These are phyloP conservation scores for Peribatodes rhomboidaria DNA, from an alignment of 2,888 invertebrate species.

Conservation along the genomic window DNA sequence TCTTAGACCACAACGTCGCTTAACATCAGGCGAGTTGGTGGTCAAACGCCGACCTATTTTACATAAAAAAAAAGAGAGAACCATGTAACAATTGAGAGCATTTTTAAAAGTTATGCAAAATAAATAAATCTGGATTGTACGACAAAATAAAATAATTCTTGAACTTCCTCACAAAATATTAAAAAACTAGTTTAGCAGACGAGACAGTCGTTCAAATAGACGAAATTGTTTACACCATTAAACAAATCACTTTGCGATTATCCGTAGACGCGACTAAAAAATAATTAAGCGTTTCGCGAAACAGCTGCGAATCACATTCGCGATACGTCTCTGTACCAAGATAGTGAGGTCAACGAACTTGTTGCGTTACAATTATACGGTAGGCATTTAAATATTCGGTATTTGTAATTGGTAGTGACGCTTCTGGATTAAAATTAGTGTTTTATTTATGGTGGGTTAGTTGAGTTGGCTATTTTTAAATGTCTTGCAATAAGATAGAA, in stretches of 20 bases:
- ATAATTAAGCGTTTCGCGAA: constrained; percentile 35
- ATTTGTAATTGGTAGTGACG: constrained; percentile 18
- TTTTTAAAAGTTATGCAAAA: too few species aligned
- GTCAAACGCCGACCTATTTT: too few species aligned
- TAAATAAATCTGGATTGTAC: background rate
- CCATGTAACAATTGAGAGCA: too few species aligned
- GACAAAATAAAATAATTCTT: background rate
- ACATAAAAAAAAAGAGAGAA: too few species aligned
- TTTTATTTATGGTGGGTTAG: background rate
- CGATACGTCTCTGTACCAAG: constrained; percentile 58
- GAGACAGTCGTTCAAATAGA: constrained; percentile 6
- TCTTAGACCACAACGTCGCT: too few species aligned
- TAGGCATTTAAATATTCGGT: constrained; percentile 26
- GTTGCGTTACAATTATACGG: constrained; percentile 44
- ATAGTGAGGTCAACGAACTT: constrained; percentile 69
- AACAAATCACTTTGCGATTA: constrained; percentile 25
- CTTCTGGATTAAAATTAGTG: constrained; percentile 22
- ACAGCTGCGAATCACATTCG: constrained; percentile 67
- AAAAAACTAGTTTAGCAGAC: background rate
- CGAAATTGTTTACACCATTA: constrained; percentile 15
- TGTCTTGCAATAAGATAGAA: too few species aligned
- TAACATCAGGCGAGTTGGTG: too few species aligned
- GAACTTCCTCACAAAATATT: background rate
- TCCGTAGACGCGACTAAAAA: constrained; percentile 36
- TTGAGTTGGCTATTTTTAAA: too few species aligned